Evolutionary conservation across 2,797 vertebrate species (phyloP).

Genomic region (Cossypha polioptera): DNA sequence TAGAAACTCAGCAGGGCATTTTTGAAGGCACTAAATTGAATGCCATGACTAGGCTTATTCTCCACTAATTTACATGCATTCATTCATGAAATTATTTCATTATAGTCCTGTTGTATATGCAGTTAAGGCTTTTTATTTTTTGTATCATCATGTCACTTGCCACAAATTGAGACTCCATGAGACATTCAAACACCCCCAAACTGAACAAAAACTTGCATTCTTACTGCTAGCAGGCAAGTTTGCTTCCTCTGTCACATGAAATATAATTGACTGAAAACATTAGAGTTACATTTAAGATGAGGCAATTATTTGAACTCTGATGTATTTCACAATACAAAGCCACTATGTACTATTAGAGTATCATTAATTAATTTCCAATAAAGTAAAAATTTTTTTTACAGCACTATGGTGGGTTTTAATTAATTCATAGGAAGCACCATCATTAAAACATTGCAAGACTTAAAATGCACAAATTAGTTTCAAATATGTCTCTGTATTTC

Average conservation of each 20-base stretch:
- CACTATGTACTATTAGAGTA: not conserved
- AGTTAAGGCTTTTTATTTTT: not conserved
- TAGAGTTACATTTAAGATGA: not conserved
- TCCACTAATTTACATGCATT: not conserved
- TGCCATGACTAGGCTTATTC: not conserved
- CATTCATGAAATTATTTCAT: not conserved
- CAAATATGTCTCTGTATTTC: not conserved
- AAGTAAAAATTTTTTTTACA: not conserved
- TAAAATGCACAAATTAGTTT: not conserved
- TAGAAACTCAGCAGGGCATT: not conserved
- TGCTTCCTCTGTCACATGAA: not conserved
- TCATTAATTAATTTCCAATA: not conserved
- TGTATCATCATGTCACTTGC: not conserved
- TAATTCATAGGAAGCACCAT: not conserved
- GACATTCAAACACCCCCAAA: not conserved
- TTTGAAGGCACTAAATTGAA: not conserved
- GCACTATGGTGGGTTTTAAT: rapidly evolving
- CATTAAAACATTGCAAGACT: not conserved
- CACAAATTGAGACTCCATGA: not conserved
- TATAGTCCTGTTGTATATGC: not conserved
- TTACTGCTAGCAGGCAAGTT: not conserved
- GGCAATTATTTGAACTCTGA: not conserved
- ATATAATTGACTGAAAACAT: not conserved
- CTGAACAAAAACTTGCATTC: not conserved
- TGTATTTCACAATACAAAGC: not conserved